Base-by-base conservation (phyloP, 2,797 vertebrate genomes). In the Acrossocheilus wenchowensis region DNA sequence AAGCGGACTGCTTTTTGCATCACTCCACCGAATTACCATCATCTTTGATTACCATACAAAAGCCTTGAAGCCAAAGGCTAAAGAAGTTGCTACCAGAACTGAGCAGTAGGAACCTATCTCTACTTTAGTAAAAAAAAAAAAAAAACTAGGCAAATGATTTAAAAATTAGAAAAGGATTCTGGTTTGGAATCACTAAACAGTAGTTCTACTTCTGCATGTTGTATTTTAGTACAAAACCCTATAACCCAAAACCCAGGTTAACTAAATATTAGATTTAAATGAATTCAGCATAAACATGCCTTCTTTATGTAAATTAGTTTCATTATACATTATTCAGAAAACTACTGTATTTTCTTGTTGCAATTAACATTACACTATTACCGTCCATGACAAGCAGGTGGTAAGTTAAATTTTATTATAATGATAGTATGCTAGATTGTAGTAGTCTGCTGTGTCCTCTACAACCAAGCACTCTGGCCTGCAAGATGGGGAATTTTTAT, bases 11-110 rank as follows among this genome's bases (percentile, higher is more conserved):
- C 62, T 69, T 88, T 81, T 84, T 86, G 36, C 43, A 83, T 81
- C 45, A 81, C 86, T 86, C 71, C 34, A 77, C 34, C 9, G 43
- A 86, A 86, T 82, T 66, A 78, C 73, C 75, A 86, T 86, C 84
- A 74, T 78, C 81, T 86, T 68, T 69, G 78, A 86, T 86, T 74
- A 78, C 54, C 54, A 69, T 80, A 84, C 43, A 78, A 73, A 52
- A 62, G 45, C 52, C 86, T 74, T 75, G 19, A 83, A 71, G 43
- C 45, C 30, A 57, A 62, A 68, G 5, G 15, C 34, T 82, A 9
- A 68, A 79, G 10, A 62, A 9, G n/a, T 81, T 50, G 4, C 54
- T 60, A 50, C 69, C 75, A 85, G 11, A 52, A 82, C 12, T 30
- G 0, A 36, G 43, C 52, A 34, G 39, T 45, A 7, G 17, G 5